Evolutionary conservation across 2,888 invertebrate species (phyloP), one percentile per base, ranked within the genome.

Genomic region (Drosophila kanekoi): DNA sequence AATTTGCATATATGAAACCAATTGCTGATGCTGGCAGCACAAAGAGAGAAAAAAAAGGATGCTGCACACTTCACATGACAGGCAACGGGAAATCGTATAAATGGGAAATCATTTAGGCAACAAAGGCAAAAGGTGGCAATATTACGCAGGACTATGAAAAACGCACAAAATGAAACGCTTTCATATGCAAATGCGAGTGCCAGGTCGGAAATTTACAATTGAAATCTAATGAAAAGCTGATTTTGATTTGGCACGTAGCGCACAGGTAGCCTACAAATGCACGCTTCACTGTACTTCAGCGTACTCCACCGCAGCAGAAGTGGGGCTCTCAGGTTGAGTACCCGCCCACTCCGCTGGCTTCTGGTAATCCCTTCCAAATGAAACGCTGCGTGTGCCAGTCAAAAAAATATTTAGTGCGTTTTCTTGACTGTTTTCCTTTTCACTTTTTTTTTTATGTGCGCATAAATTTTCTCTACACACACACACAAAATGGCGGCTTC

Each of bases 1-100:
- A 89, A 89, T 89, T 89, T 78, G 88, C 89, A 86, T 86, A 82
- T 70, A 83, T 83, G 81, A 83, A 80, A 77, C 82, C 87, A 89
- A 89, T 89, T 84, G 87, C 47, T 48, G 37, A 44, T 48, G 43
- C 67, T 38, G 58, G 48, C 33, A 54, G 38, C 44, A 23, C 38
- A 44, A 20, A 33, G 40, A 43, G 51, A 63, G 43, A 53, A 53
- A 51, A 58, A 57, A 52, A 66, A 71, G 81, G 79, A 79, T 81
- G 82, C 79, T 79, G 79, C 73, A 65, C 52, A 56, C 73, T 75
- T 73, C 75, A 66, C 63, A 79, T 80, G 72, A 78, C 79, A 85
- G 82, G 54, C 82, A 76, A 59, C 59, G 23, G 60, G 59, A 41
- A 73, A 56, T 48, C 70, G 65, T 73, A 79, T 66, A 70, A 65